A percentile compares a stretch with the other conserved stretches of the same genome.
These are phyloP conservation scores for Chrysochloris asiatica DNA, from an alignment of 2,113 vertebrate species.

Conservation along the genomic window DNA sequence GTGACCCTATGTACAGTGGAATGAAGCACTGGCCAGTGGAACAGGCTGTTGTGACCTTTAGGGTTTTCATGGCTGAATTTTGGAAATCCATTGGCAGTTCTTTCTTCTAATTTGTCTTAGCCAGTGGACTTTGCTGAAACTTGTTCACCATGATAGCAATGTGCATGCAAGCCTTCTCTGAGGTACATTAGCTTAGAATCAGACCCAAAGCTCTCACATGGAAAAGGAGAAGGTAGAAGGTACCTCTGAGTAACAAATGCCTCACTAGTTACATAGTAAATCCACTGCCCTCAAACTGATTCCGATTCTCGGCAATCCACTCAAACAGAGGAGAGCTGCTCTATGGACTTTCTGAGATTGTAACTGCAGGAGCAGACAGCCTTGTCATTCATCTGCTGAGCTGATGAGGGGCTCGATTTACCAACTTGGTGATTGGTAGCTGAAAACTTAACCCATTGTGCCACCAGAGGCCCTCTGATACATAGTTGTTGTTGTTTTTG, in stretches of 20 bases:
- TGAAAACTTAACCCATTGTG: too few species aligned
- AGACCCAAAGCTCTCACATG: background rate
- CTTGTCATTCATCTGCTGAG: too few species aligned
- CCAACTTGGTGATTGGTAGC: too few species aligned
- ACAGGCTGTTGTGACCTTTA: background rate
- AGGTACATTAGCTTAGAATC: background rate
- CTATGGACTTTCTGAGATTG: too few species aligned
- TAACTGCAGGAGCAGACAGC: too few species aligned
- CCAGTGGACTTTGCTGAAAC: background rate
- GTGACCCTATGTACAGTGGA: background rate
- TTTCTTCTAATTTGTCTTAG: background rate
- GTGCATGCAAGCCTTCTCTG: background rate
- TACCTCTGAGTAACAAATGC: background rate
- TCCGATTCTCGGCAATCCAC: too few species aligned
- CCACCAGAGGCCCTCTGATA: too few species aligned
- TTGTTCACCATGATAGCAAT: background rate
- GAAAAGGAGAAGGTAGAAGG: background rate
- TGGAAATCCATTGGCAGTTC: background rate
- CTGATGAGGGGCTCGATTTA: too few species aligned
- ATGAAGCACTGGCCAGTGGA: background rate
- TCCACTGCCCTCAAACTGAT: too few species aligned
- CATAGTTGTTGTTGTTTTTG: too few species aligned
- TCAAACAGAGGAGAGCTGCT: too few species aligned
- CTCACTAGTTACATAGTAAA: background rate
- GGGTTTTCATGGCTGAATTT: background rate